Percentiles rank a stretch among this genome's conserved stretches.
phyloP scores from a whole-genome alignment of 2,797 vertebrate genomes.

The Tadarida brasiliensis region DNA sequence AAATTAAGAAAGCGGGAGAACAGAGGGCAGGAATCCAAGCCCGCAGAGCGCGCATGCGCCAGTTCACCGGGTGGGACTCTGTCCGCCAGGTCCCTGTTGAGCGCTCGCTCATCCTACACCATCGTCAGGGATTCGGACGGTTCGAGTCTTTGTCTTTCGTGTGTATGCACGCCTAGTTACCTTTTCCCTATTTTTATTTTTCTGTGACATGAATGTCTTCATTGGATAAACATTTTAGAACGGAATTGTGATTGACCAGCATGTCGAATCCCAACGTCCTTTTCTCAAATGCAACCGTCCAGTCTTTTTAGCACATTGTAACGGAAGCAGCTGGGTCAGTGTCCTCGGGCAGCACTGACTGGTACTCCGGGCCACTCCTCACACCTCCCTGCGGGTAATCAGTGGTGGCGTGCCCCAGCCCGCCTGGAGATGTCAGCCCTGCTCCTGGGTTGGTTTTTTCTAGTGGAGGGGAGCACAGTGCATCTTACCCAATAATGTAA shows the following conservation, averaged over 20 bases:
- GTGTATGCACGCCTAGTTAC: neutral
- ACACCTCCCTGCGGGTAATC: slow-evolving; percentile 2
- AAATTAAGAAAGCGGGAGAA: slow-evolving; percentile 73
- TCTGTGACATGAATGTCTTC: neutral
- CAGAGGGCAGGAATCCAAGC: slow-evolving; percentile 49
- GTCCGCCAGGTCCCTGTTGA: slow-evolving; percentile 64
- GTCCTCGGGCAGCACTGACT: neutral
- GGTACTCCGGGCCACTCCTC: neutral
- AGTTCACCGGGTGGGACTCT: slow-evolving; percentile 53
- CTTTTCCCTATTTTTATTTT: neutral
- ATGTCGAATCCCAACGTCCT: neutral
- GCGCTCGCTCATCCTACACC: slow-evolving; percentile 67
- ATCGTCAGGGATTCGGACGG: slow-evolving; percentile 70
- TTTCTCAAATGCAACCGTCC: neutral
- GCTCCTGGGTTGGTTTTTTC: neutral
- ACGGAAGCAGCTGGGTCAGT: slow-evolving; percentile 24
- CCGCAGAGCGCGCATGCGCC: slow-evolving; percentile 41
- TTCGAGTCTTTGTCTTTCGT: neutral
- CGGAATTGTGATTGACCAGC: neutral
- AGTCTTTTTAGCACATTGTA: neutral
- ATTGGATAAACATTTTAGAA: slow-evolving; percentile 25
- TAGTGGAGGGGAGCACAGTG: neutral
- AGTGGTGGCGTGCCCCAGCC: neutral
- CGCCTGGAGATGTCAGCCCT: neutral
- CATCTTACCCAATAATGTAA: neutral